These are phyloP conservation scores for Elephas maximus DNA, from an alignment of 2,113 vertebrate genomes.

Conservation along the genomic window DNA sequence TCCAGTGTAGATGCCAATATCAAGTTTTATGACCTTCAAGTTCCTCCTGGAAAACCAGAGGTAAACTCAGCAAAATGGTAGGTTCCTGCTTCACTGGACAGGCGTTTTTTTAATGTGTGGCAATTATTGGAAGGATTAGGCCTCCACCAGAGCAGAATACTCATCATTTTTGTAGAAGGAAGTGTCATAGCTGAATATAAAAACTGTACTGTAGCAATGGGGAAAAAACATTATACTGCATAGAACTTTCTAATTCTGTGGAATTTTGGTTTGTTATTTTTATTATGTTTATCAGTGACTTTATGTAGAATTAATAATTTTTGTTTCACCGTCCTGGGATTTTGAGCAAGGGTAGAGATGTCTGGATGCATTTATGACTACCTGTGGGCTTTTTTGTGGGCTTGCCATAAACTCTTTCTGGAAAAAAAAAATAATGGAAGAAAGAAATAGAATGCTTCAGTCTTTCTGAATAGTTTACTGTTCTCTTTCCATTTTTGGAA, in stretches of 20 bases:
- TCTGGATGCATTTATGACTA: neutral
- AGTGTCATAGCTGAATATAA: neutral
- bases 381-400: neutral
- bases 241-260: neutral
- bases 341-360: neutral
- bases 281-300: neutral
- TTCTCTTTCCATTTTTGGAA: slow-evolving; percentile 41
- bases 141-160: neutral
- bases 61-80: neutral
- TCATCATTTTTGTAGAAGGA: neutral
- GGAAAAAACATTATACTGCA: neutral
- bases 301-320: neutral
- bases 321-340: neutral
- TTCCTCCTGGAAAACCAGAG: slow-evolving; percentile 13
- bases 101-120: neutral
- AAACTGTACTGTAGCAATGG: neutral
- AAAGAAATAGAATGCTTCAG: slow-evolving; percentile 39
- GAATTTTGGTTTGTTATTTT: neutral
- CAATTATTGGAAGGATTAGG: neutral
- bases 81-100: neutral
- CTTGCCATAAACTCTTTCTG: neutral
- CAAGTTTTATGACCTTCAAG: neutral
- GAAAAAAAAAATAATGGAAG: neutral
- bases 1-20: neutral
- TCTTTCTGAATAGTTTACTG: slow-evolving; percentile 44